A percentile compares a stretch with the other conserved stretches of the same genome.
These are phyloP conservation scores for Prolemur simus DNA, from an alignment of 2,113 vertebrate species.

Conservation along the genomic window DNA sequence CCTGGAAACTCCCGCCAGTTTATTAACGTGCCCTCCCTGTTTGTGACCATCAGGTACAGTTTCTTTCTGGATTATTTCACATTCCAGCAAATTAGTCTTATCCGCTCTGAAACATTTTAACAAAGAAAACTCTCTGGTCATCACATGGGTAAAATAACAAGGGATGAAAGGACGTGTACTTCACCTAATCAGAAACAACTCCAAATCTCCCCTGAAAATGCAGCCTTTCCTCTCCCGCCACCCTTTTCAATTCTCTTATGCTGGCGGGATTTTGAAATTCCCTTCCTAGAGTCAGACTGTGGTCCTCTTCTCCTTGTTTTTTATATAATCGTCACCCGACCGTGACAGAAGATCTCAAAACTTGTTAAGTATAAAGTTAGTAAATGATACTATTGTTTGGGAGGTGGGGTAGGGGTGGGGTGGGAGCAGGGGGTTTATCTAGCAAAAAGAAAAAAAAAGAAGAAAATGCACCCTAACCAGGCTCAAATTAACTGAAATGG, in stretches of 20 bases:
- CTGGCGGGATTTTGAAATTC: slow-evolving; percentile 80
- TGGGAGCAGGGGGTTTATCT: slow-evolving; percentile 82
- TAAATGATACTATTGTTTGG: slow-evolving; percentile 88
- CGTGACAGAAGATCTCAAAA: slow-evolving; percentile 85
- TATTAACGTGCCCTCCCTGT: slow-evolving; percentile 78
- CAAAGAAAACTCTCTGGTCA: slow-evolving; percentile 85
- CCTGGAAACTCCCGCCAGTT: slow-evolving; percentile 78
- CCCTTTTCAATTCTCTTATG: slow-evolving; percentile 79
- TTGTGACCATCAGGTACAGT: slow-evolving; percentile 82
- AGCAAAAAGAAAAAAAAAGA: slow-evolving; percentile 5
- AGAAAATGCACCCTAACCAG: slow-evolving; percentile 78
- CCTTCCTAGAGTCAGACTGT: slow-evolving; percentile 61
- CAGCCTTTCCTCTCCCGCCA: slow-evolving; percentile 70
- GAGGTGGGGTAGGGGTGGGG: slow-evolving; percentile 50
- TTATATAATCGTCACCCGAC: slow-evolving; percentile 81
- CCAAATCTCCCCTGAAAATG: slow-evolving; percentile 81
- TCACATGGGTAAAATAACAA: slow-evolving; percentile 83
- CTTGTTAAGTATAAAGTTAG: slow-evolving; percentile 87
- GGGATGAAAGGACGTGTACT: slow-evolving; percentile 80
- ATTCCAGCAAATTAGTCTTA: slow-evolving; percentile 87
- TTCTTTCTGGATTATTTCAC: slow-evolving; percentile 87
- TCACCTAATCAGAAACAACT: slow-evolving; percentile 83
- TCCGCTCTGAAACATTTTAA: slow-evolving; percentile 84
- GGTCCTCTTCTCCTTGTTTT: slow-evolving; percentile 74
- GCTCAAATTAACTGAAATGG: slow-evolving; percentile 90